phyloP scores from a whole-genome alignment of 2,888 invertebrate species.

The Trichopria drosophilae region DNA sequence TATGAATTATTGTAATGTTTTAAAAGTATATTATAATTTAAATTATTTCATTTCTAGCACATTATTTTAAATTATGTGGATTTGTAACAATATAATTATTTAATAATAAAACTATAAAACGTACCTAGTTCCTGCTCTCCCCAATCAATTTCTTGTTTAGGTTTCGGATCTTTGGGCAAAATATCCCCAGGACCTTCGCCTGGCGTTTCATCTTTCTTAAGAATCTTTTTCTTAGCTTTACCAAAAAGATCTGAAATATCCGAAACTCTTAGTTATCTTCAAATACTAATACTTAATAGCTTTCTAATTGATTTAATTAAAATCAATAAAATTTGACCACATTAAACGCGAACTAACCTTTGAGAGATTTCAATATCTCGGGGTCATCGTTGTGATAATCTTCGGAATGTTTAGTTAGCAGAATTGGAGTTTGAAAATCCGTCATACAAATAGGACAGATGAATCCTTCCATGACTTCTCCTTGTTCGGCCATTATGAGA shows the following conservation, averaged over 20 bases:
- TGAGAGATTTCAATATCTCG: constrained; percentile 77
- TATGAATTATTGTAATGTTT: too few species aligned
- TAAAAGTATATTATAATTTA: too few species aligned
- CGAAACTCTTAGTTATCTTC: constrained; percentile 4
- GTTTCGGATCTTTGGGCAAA: constrained; percentile 32
- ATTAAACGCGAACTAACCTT: constrained; percentile 61
- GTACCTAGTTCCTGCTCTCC: constrained; percentile 68
- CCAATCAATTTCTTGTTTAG: constrained; percentile 57
- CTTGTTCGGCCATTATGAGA: constrained; percentile 57
- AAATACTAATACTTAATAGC: neutral
- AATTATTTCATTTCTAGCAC: too few species aligned
- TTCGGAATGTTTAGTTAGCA: constrained; percentile 87
- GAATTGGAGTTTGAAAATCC: constrained; percentile 82
- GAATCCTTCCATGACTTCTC: constrained; percentile 85
- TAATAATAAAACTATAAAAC: neutral
- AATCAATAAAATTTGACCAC: constrained; percentile 3
- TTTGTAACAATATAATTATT: constrained; percentile 1
- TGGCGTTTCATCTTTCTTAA: constrained; percentile 69
- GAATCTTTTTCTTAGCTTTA: constrained; percentile 87
- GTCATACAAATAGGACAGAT: constrained; percentile 93
- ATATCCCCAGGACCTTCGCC: constrained; percentile 37
- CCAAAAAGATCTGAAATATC: constrained; percentile 68
- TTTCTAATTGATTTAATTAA: neutral
- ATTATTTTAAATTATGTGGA: neutral
- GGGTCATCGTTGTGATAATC: constrained; percentile 85